Percentiles rank a stretch among this genome's conserved stretches.
Conservation (phyloP, 2,113 vertebrate species). For the Zapus hudsonius region DNA sequence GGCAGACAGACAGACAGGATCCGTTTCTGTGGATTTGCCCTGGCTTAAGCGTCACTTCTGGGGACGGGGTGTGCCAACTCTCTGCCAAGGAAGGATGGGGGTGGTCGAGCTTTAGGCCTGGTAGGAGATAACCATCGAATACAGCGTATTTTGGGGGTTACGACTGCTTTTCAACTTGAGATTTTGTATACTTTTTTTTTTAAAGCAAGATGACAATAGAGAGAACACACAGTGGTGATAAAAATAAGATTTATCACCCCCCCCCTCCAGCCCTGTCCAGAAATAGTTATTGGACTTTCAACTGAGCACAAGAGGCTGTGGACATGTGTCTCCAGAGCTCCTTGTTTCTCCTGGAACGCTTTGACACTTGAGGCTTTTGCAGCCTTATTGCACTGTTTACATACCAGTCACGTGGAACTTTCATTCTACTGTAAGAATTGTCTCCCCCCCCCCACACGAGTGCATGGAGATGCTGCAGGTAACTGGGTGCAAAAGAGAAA, state of each 20-base stretch:
- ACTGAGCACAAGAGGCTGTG: neutral
- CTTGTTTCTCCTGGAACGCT: neutral
- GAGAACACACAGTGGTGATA: neutral
- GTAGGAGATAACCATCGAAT: neutral
- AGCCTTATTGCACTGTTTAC: neutral
- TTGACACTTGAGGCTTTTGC: neutral
- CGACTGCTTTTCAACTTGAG: neutral
- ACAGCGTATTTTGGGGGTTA: neutral
- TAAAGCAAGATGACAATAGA: neutral
- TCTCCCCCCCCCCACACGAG: neutral
- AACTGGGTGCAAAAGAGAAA: neutral
- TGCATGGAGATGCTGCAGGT: neutral
- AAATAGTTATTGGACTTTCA: neutral
- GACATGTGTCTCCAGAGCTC: neutral
- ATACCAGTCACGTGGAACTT: neutral
- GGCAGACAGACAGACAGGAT: neutral
- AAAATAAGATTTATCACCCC: neutral
- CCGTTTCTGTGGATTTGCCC: neutral
- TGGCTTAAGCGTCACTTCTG: conserved; percentile 34
- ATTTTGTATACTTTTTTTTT: neutral
- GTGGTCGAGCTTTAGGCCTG: neutral
- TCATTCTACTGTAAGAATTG: neutral
- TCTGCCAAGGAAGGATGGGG: neutral
- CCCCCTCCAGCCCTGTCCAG: no score
- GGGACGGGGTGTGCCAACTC: neutral